Conservation (phyloP, 1,140 invertebrate species). For the Wiebesia pumilae region DNA sequence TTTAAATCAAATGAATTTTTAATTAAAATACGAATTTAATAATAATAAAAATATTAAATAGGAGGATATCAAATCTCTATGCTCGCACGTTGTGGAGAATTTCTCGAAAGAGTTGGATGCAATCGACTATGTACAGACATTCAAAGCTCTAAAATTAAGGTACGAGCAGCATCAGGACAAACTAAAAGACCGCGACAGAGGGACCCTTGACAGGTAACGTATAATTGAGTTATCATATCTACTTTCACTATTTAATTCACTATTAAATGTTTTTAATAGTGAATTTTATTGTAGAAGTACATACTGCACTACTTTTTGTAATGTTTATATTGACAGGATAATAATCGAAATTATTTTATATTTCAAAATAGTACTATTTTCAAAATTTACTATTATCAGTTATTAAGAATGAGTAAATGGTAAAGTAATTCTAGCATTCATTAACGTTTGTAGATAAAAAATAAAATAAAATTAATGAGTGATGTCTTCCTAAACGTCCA, state of each 20-base stretch:
- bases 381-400: too few relatives aligned
- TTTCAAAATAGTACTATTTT: too few relatives aligned
- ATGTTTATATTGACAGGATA: too few relatives aligned
- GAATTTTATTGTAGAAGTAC: too few relatives aligned
- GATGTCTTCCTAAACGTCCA: background rate
- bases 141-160: conserved; percentile 91
- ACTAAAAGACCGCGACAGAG: conserved; percentile 88
- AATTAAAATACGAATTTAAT: background rate
- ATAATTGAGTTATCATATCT: background rate
- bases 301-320: too few relatives aligned
- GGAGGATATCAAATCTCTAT: conserved; percentile 97
- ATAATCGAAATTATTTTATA: too few relatives aligned
- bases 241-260: background rate
- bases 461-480: background rate
- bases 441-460: background rate
- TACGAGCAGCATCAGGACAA: conserved; percentile 97
- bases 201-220: conserved; percentile 81
- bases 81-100: conserved; percentile 95
- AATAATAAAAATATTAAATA: conserved; percentile 60
- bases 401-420: too few relatives aligned
- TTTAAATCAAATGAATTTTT: too few relatives aligned
- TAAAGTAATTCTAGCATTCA: too few relatives aligned
- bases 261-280: too few relatives aligned
- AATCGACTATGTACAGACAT: conserved; percentile 98
- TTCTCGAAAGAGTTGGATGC: conserved; percentile 94